Evolutionary conservation across 1,140 invertebrate genomes (phyloP).

Genomic region (Lepidurus arcticus): DNA sequence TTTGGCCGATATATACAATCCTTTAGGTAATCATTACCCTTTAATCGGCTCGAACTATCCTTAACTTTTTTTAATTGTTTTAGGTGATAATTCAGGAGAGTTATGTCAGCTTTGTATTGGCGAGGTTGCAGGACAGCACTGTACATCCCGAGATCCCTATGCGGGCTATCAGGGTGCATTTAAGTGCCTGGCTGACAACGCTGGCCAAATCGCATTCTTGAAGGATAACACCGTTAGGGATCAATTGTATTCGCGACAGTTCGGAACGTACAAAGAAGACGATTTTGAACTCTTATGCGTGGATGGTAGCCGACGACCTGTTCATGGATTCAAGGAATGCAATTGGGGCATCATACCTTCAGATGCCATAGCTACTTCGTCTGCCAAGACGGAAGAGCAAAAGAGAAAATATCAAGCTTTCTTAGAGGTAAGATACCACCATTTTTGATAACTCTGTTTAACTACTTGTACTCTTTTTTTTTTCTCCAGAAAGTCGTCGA

Average conservation of each 20-base stretch:
- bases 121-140: constrained; percentile 65
- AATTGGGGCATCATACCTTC: constrained; percentile 82
- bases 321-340: constrained; percentile 70
- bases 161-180: constrained; percentile 86
- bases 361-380: constrained; percentile 79
- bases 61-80: constrained; percentile 33
- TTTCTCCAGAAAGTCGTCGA: constrained; percentile 45
- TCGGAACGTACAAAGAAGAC: constrained; percentile 34
- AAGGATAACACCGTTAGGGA: constrained; percentile 76
- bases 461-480: constrained; percentile 28
- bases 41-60: constrained; percentile 1
- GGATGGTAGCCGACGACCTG: constrained; percentile 63
- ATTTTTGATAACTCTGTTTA: background rate
- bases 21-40: constrained; percentile 59
- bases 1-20: constrained; percentile 86
- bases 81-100: constrained; percentile 68
- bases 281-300: constrained; percentile 80
- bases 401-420: constrained; percentile 55
- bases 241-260: constrained; percentile 51
- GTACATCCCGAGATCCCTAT: constrained; percentile 81
- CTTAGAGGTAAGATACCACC: constrained; percentile 36
- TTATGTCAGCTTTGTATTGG: constrained; percentile 82
- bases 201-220: constrained; percentile 87
- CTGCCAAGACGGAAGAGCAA: constrained; percentile 58
- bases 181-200: constrained; percentile 68